Evolutionary conservation across 1,140 invertebrate species (phyloP).

Genomic region (Callitettix versicolor): DNA sequence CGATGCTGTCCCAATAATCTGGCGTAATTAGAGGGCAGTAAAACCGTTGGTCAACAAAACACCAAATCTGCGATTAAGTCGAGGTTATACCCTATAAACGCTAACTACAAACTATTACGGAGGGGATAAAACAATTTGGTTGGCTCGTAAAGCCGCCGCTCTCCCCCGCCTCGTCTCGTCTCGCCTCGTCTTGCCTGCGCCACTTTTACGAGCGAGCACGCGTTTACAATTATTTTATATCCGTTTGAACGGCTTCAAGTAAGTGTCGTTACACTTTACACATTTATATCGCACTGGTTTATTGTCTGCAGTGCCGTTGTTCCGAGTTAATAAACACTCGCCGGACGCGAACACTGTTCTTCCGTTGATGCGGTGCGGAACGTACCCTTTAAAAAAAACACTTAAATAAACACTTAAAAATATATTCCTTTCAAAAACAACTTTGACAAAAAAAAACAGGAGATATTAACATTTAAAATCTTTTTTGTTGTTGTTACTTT

Average conservation of each 20-base stretch:
- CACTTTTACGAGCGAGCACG: conserved; percentile 1
- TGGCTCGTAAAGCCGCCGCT: conserved; percentile 8
- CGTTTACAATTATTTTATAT: conserved; percentile 19
- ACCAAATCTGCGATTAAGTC: conserved; percentile 13
- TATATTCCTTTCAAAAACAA: too few species aligned
- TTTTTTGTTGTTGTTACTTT: too few species aligned
- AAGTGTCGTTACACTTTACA: too few species aligned
- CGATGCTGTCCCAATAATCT: too few species aligned
- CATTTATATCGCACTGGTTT: too few species aligned
- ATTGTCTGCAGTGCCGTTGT: background rate
- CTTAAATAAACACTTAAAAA: too few species aligned
- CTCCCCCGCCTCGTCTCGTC: background rate
- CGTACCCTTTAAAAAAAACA: too few species aligned
- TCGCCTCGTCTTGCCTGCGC: background rate
- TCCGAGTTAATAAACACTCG: too few species aligned
- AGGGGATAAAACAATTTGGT: conserved; percentile 18
- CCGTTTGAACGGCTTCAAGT: conserved; percentile 8
- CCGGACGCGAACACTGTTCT: too few species aligned
- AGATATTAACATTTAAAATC: too few species aligned
- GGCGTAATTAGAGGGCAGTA: conserved; percentile 9
- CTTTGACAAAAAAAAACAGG: too few species aligned
- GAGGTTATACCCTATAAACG: conserved; percentile 17
- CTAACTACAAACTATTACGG: conserved; percentile 18
- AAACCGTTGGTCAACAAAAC: conserved; percentile 7
- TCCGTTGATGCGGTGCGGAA: too few species aligned